phyloP scores from a whole-genome alignment of 2,797 vertebrate genomes.

The Danio tinwini region DNA sequence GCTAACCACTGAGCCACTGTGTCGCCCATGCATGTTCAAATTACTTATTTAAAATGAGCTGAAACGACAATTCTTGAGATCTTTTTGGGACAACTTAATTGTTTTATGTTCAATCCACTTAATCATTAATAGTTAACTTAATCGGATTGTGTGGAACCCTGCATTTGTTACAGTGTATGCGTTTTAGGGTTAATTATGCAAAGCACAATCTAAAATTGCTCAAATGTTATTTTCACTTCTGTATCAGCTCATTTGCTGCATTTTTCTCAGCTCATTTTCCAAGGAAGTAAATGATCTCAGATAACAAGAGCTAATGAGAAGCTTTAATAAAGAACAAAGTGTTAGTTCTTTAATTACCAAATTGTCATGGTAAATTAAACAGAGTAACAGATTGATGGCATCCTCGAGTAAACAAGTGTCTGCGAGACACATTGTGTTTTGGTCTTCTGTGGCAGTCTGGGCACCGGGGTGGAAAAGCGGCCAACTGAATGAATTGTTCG shows the following conservation, averaged over 20 bases:
- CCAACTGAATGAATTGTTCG: conserved; percentile 21
- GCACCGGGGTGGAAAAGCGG: background rate
- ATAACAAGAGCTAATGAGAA: background rate
- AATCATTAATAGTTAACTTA: no score
- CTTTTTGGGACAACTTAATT: no score
- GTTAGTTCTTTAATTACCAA: background rate
- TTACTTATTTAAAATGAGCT: no score
- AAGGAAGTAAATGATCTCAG: conserved; percentile 1
- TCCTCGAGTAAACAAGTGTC: conserved; percentile 1
- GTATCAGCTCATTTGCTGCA: no score
- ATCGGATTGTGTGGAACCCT: no score
- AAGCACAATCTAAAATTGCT: background rate
- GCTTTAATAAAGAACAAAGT: background rate
- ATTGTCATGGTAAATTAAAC: conserved; percentile 1
- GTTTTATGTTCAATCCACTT: no score
- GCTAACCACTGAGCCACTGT: no score
- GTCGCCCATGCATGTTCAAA: no score
- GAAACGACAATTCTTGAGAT: no score
- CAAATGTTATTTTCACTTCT: background rate
- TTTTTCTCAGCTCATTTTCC: background rate
- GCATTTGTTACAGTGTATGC: no score
- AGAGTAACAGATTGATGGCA: background rate
- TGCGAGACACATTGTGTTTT: background rate
- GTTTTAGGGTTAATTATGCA: background rate
- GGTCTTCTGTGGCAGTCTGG: background rate